A percentile compares a stretch with the other conserved stretches of the same genome.
Evolutionary conservation across 1,140 invertebrate species (phyloP).

Genomic region (Manduca sexta): DNA sequence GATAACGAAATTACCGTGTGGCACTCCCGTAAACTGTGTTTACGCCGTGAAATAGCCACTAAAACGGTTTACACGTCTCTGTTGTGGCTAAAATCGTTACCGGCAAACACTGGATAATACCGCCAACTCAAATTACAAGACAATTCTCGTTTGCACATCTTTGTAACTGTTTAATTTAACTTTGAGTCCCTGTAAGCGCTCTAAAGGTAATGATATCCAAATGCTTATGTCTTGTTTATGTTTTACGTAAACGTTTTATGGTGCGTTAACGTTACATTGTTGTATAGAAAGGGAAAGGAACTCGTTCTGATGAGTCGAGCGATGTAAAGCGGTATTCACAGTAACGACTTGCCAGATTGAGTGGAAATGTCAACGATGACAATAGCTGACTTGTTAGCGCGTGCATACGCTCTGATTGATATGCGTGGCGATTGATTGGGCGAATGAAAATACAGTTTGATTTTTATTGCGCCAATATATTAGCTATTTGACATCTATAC

Average conservation of each 20-base stretch:
- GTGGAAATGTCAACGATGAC: not conserved
- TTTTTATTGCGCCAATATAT: too few relatives aligned
- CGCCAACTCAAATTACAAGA: slow-evolving; percentile 3
- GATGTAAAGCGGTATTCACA: not conserved
- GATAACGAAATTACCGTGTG: slow-evolving; percentile 13
- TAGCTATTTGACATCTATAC: too few relatives aligned
- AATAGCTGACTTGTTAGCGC: too few relatives aligned
- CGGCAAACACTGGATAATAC: slow-evolving; percentile 1
- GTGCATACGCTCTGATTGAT: too few relatives aligned
- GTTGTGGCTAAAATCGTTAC: slow-evolving; percentile 7
- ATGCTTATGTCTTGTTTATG: slow-evolving; percentile 5
- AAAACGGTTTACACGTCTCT: slow-evolving; percentile 8
- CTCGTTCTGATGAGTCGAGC: slow-evolving; percentile 9
- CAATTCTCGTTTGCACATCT: not conserved
- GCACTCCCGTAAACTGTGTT: slow-evolving; percentile 12
- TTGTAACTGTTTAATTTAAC: slow-evolving; percentile 4
- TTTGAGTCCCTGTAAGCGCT: not conserved
- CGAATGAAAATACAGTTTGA: too few relatives aligned
- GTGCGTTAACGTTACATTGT: slow-evolving; percentile 8
- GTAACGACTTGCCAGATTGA: too few relatives aligned
- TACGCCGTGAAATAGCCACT: slow-evolving; percentile 11
- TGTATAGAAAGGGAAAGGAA: slow-evolving; percentile 10
- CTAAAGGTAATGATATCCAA: slow-evolving; percentile 10
- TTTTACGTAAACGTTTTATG: slow-evolving; percentile 11
- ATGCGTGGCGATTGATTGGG: too few relatives aligned